These are phyloP conservation scores for Sebastolobus altivelis DNA, from an alignment of 2,797 vertebrate genomes.

Conservation along the genomic window DNA sequence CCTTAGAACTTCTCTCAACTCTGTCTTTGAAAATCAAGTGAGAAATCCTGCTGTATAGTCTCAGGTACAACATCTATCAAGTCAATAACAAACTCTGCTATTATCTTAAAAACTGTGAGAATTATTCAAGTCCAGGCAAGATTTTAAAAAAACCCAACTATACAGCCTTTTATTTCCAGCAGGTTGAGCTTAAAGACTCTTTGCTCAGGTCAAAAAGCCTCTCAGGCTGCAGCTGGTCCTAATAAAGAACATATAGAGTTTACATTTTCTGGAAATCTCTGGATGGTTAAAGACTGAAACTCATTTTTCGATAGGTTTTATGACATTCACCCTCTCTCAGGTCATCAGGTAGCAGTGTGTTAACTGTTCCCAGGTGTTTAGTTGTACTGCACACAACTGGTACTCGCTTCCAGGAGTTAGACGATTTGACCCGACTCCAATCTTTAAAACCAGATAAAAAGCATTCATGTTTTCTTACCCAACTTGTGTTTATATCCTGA, in stretches of 20 bases:
- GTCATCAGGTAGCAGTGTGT: neutral
- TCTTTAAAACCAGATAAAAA: neutral
- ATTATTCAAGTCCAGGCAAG: conserved; percentile 49
- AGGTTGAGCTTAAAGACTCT: conserved; percentile 23
- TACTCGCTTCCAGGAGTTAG: neutral
- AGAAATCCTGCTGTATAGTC: neutral
- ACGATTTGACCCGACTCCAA: neutral
- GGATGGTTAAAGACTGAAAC: neutral
- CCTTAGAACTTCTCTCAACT: neutral
- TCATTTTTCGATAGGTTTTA: neutral
- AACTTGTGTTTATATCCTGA: neutral
- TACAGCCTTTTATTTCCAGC: conserved; percentile 35
- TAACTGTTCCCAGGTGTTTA: conserved; percentile 6
- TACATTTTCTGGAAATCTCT: conserved; percentile 24
- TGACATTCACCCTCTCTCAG: neutral
- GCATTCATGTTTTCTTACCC: neutral
- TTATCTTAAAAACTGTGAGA: neutral
- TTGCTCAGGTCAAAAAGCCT: conserved; percentile 12
- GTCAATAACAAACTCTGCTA: conserved; percentile 17
- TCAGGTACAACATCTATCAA: conserved; percentile 9
- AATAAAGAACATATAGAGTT: conserved; percentile 19
- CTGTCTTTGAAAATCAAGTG: neutral
- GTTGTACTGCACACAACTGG: neutral
- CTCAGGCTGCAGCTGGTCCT: conserved; percentile 4
- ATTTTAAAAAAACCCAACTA: conserved; percentile 8